Evolutionary conservation across 2,113 vertebrate genomes (phyloP).

Genomic region (Crotalus horridus): DNA sequence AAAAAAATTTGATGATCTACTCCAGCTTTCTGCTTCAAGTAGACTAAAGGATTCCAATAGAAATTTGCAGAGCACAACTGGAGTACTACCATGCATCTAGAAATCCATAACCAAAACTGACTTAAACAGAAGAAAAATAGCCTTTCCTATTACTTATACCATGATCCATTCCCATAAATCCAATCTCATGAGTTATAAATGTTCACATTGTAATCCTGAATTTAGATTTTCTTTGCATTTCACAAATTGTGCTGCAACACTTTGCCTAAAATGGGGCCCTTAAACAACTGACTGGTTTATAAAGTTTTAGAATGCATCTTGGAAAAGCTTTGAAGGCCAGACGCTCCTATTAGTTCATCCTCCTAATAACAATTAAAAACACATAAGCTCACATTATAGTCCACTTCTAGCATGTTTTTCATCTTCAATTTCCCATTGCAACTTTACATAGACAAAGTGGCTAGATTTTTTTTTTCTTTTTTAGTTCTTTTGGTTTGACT

Average conservation of each 20-base stretch:
- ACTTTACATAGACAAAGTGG: neutral
- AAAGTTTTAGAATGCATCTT: neutral
- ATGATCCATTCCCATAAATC: neutral
- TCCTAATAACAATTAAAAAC: neutral
- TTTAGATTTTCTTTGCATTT: neutral
- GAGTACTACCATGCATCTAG: neutral
- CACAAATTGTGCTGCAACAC: neutral
- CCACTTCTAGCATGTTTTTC: neutral
- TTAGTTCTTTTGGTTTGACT: neutral
- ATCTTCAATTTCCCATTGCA: neutral
- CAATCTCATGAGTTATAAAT: neutral
- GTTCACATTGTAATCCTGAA: neutral
- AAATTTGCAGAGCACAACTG: neutral
- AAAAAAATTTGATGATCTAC: neutral
- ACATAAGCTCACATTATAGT: neutral
- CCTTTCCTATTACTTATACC: neutral
- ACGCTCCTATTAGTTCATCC: neutral
- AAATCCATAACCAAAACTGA: neutral
- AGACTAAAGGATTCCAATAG: neutral
- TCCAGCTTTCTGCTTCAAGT: neutral
- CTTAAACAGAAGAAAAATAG: neutral
- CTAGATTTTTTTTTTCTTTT: neutral
- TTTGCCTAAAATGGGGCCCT: neutral
- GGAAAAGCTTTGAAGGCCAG: neutral
- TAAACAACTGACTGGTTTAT: neutral